Conservation (phyloP, 2,113 vertebrate genomes). For the Gila orcuttii region DNA sequence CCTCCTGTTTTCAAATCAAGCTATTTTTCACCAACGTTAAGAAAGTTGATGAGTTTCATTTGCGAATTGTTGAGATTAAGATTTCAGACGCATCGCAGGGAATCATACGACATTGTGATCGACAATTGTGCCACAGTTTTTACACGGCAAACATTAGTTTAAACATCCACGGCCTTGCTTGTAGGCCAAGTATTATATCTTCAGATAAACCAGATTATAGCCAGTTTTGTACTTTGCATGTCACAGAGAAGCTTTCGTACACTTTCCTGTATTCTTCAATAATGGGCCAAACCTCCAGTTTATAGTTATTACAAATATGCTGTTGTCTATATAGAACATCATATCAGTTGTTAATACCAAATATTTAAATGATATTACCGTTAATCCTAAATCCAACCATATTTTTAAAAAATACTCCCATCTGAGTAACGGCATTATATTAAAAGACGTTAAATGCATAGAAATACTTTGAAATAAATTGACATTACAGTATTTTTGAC, state of each 20-base stretch:
- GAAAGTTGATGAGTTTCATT: background rate
- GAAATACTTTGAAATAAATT: constrained; percentile 23
- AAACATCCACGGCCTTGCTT: background rate
- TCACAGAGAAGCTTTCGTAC: constrained; percentile 18
- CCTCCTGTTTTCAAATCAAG: background rate
- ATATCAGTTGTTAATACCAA: background rate
- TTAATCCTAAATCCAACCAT: background rate
- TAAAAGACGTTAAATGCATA: background rate
- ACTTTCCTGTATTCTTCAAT: constrained; percentile 28
- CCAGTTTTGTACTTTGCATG: constrained; percentile 40
- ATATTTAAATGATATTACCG: background rate
- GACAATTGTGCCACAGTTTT: constrained; percentile 22
- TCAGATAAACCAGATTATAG: constrained; percentile 35
- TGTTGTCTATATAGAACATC: constrained; percentile 35
- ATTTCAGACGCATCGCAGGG: background rate
- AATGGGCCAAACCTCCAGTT: constrained; percentile 31
- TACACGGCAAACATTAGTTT: background rate
- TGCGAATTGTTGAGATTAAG: background rate
- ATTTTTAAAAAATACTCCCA: background rate
- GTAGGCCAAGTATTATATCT: constrained; percentile 30
- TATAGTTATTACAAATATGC: constrained; percentile 23
- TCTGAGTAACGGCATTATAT: background rate
- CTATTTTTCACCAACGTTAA: background rate
- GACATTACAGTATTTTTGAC: constrained; percentile 30
- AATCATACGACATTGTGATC: background rate